Base-by-base conservation (phyloP, 2,797 vertebrate genomes). In the Masticophis lateralis region DNA sequence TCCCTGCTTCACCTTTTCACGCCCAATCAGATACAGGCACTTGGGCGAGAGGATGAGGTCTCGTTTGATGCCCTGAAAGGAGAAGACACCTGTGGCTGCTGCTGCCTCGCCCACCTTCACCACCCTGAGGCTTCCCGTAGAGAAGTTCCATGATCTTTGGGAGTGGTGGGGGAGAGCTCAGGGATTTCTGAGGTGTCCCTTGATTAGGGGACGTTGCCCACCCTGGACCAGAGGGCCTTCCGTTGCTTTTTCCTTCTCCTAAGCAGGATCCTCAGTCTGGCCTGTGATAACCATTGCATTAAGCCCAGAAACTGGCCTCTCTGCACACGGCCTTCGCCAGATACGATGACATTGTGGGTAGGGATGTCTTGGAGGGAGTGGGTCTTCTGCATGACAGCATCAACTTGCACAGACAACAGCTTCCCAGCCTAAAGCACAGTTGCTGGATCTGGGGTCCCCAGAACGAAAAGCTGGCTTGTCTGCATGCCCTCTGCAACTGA, bases 1-100 rank as follows among this genome's bases (percentile, higher is more conserved):
- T 4, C 99, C 99, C 94, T 99, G 99, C 95, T 99, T 99, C 94
- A 99, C 97, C 96, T 99, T 99, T 86, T 99, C 99, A 93, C 99
- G 97, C 92, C 99, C 99, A 1, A 99, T 99, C 96, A 99, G 97
- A 97, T 99, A 99, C 94, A 99, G 96, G 91, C 98, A 98, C 96
- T 98, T 99, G 0, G 99, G 99, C 3, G 99, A 99, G 92, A 99
- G 98, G 95, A 99, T 98, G 94, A 99, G 97, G 96, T 99, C 99
- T 94, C 99, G 97, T 97, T 99, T 99, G 90, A 99, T 98, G 0
- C 97, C 97, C 99, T 99, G 96, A 11, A 97, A 96, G 56, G 94
- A 95, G 83, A 92, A 47, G 32, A 0, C 7, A 32, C 90, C 92
- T 43, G 10, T 74, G 90, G 92, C 94, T 5, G 6, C 7, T 3